These are phyloP conservation scores for Pangasius mekongensis DNA, from an alignment of 2,797 vertebrate genomes.

Conservation along the genomic window DNA sequence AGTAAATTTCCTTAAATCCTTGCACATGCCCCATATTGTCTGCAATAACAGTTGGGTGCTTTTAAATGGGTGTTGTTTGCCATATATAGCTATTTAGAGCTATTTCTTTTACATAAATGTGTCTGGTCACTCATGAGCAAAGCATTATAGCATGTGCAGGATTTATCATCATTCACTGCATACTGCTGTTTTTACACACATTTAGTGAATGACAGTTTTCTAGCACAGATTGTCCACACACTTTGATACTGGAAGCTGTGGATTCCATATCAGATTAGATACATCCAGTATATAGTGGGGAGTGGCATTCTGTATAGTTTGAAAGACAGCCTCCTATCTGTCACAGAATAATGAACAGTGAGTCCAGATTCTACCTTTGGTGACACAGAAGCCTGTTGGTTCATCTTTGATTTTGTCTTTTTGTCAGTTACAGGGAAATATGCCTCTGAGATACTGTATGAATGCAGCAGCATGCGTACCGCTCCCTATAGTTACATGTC, in stretches of 20 bases:
- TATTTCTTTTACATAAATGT: not conserved
- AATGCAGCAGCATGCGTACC: not conserved
- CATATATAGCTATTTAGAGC: not conserved
- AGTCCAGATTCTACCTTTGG: not conserved
- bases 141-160: not conserved
- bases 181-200: not conserved
- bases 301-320: not conserved
- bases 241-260: not conserved
- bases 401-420: not conserved
- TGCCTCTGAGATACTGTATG: not conserved
- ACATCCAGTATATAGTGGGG: not conserved
- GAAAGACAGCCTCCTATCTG: not conserved
- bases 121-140: not conserved
- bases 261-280: not conserved
- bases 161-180: not conserved
- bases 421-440: constrained; percentile 1
- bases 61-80: not conserved
- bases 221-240: not conserved
- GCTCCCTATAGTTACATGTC: not conserved
- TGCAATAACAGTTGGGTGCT: not conserved
- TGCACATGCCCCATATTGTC: not conserved
- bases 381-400: not conserved
- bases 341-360: not conserved
- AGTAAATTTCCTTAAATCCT: not conserved
- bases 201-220: not conserved